Evolutionary conservation across 2,797 vertebrate genomes (phyloP), one percentile per base, ranked within the genome.

Genomic region (Poecilia velifera): DNA sequence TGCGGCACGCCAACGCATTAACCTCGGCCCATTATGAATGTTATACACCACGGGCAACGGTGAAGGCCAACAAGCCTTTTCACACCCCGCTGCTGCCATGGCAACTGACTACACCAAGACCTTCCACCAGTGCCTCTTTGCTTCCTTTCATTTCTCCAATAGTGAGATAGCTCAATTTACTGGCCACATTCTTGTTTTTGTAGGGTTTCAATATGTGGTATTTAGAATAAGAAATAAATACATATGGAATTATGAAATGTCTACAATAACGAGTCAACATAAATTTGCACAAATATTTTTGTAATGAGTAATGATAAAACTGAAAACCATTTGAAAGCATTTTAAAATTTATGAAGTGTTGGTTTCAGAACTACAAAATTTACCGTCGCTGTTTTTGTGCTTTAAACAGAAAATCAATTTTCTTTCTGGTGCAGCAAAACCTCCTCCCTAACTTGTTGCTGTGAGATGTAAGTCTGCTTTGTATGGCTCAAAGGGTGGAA

Each of bases 1-100:
- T 88, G 84, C 73, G 72, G 84, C 88, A 89, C 90, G 82, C 91
- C 83, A 83, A 94, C 91, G 87, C 94, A 94, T 95, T 96, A 94
- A 95, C 94, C 93, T 91, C 70, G 84, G 91, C 93, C 94, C 95
- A 94, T 95, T 95, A 93, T 87, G 86, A 92, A 86, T 91, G 93
- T 92, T 94, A 90, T 85, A 94, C 92, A 93, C 92, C 91, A 89
- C 82, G 87, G 90, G 87, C 90, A 68, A 70, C 83, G 72, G 87
- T 14, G 89, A 94, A 90, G 92, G 91, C 87, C 90, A 91, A 90
- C 85, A 77, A 92, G 89, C 84, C 90, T 92, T 91, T 93, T 93
- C 85, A 93, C 90, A 91, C 91, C 88, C 84, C 36, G 13, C 89
- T 82, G 95, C 96, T 95, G 85, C 93, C 90, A 95, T 95, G 94